Base-by-base conservation (phyloP, 2,113 vertebrate genomes). In the Carlito syrichta region DNA sequence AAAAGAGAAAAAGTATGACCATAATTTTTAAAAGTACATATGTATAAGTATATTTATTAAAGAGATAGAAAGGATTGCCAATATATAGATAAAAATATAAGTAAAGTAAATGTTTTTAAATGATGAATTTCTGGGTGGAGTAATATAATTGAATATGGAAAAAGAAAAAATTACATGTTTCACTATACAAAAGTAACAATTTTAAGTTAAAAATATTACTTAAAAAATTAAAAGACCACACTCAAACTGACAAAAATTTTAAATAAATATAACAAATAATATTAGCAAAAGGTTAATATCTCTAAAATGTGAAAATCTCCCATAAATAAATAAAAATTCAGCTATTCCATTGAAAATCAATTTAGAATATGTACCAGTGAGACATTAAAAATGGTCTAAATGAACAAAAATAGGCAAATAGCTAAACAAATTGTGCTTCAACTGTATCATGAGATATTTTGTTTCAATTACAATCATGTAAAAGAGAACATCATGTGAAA, bases 401-500 rank as follows among this genome's bases (percentile, higher is more conserved):
- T 71, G 43, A 82, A 82, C n/a, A 77, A 85, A 90, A 91, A 81
- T 63, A 86, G n/a, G 19, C 86, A 96, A 85, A 12, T 69, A 19
- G 12, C 17, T 91, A 74, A 79, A 77, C 30, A 81, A 94, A 81
- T 82, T 43, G 68, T 62, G 48, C 63, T 84, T 52, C 38, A 43
- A 74, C 10, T 68, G 0, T 73, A 35, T 56, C 5, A 86, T 27
- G 27, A 96, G 86, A 85, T n/a, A 81, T 2, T 84, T 56, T 43
- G 68, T 20, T 89, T 87, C n/a, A 8, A 30, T 82, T 86, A 81
- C 71, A 69, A 76, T 52, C 10, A 58, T 66, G 68, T 23, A 43
- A 30, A 85, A 82, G 58, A 96, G 94, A 95, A 81, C 17, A 89
- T 14, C 32, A 69, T 43, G 8, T 68, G n/a, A 92, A 78, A 90